Evolutionary conservation across 1,140 invertebrate genomes (phyloP).

Genomic region (Lepidurus arcticus): DNA sequence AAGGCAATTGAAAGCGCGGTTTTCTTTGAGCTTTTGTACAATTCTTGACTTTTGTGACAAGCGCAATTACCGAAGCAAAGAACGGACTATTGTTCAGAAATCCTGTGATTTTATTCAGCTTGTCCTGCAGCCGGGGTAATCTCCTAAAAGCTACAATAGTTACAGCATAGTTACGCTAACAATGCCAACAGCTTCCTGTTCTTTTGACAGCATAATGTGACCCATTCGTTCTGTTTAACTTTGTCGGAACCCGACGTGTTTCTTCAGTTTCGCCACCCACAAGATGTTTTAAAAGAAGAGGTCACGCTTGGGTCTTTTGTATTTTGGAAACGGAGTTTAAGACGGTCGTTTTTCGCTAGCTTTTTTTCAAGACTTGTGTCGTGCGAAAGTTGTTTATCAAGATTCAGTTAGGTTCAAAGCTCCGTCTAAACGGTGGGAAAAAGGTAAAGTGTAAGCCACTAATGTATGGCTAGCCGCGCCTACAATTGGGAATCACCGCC

Average conservation of each 20-base stretch:
- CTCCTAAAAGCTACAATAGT: background rate
- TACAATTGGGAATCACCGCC: too few species aligned
- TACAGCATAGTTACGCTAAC: background rate
- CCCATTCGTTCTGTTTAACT: background rate
- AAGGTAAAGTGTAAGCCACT: too few species aligned
- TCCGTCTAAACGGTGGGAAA: too few species aligned
- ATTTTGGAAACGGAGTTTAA: background rate
- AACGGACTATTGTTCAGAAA: background rate
- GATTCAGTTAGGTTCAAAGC: too few species aligned
- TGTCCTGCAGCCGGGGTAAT: background rate
- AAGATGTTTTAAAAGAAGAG: background rate
- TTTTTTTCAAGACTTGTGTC: too few species aligned
- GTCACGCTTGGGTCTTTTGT: background rate
- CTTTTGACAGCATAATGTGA: background rate
- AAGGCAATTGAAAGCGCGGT: background rate
- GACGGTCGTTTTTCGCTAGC: too few species aligned
- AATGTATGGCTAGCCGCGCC: too few species aligned
- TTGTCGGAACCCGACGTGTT: background rate
- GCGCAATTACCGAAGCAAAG: background rate
- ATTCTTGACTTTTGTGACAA: background rate
- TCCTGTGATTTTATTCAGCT: background rate
- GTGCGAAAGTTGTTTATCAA: too few species aligned
- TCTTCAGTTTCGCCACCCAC: background rate
- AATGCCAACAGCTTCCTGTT: constrained; percentile 10
- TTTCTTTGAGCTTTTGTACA: background rate